A percentile compares a stretch with the other conserved stretches of the same genome.
Conservation (phyloP, 2,797 vertebrate genomes). For the Gallinago solitaria region DNA sequence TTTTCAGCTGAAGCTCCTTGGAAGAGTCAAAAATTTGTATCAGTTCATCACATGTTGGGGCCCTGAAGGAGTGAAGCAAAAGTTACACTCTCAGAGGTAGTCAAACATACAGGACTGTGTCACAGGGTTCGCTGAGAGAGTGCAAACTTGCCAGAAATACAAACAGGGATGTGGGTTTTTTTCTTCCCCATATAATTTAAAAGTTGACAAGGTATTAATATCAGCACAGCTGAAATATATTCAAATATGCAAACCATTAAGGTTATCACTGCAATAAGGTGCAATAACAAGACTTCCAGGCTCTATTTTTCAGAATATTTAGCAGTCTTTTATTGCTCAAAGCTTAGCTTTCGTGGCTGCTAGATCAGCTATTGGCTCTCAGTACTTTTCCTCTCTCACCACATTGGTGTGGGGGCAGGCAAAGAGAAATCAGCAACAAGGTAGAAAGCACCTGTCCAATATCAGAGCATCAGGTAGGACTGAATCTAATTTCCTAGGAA, state of each 20-base stretch:
- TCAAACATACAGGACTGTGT: background rate
- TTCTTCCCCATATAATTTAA: background rate
- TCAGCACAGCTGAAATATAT: background rate
- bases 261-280: background rate
- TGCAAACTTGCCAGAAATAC: background rate
- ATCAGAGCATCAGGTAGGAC: background rate
- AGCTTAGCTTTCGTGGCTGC: background rate
- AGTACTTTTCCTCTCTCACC: background rate
- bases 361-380: background rate
- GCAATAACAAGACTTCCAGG: background rate
- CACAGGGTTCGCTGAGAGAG: background rate
- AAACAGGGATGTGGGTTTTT: accelerated
- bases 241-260: background rate
- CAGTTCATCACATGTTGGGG: background rate
- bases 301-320: background rate
- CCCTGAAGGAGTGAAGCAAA: background rate
- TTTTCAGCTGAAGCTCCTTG: background rate
- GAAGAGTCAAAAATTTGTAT: conserved; percentile 9
- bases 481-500: background rate
- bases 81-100: background rate
- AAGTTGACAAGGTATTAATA: background rate
- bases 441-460: background rate
- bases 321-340: background rate
- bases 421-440: background rate
- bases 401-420: background rate